A percentile compares a stretch with the other conserved stretches of the same genome.
These are phyloP conservation scores for Polylopha cassiicola DNA, from an alignment of 2,888 invertebrate genomes.

Conservation along the genomic window DNA sequence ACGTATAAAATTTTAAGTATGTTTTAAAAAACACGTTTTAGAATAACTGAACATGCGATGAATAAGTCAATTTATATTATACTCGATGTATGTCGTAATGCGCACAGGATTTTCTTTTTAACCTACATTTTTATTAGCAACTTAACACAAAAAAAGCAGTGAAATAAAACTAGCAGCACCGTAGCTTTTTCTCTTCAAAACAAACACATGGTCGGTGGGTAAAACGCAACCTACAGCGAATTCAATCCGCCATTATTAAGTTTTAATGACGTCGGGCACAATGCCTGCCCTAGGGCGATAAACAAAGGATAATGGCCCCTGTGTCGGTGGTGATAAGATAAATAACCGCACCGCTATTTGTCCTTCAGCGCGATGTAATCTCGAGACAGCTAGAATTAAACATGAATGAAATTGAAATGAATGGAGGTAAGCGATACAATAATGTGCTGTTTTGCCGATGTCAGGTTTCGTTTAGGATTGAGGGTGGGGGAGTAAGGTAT, in stretches of 20 bases:
- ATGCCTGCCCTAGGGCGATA: constrained; percentile 47
- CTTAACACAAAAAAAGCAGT: constrained; percentile 29
- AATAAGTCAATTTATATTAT: no score
- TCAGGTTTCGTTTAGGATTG: no score
- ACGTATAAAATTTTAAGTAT: no score
- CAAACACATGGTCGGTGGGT: constrained; percentile 40
- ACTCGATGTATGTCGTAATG: no score
- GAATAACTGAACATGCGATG: no score
- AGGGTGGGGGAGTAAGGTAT: no score
- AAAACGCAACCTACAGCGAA: constrained; percentile 44
- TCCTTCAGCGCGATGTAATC: constrained; percentile 38
- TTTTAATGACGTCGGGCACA: constrained; percentile 66
- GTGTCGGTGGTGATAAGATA: constrained; percentile 56
- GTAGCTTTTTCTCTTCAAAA: constrained; percentile 36
- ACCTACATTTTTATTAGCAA: no score
- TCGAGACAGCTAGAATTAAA: constrained; percentile 42
- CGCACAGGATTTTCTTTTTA: no score
- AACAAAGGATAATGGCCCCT: constrained; percentile 64
- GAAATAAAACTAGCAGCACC: constrained; percentile 32
- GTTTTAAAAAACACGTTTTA: no score
- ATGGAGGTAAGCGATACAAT: constrained; percentile 20
- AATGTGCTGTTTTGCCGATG: constrained; percentile 5
- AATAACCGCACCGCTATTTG: constrained; percentile 48
- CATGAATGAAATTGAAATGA: constrained; percentile 42
- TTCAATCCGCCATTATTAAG: constrained; percentile 65